phyloP scores from a whole-genome alignment of 2,888 invertebrate genomes.

The Leptogaster cylindrica region DNA sequence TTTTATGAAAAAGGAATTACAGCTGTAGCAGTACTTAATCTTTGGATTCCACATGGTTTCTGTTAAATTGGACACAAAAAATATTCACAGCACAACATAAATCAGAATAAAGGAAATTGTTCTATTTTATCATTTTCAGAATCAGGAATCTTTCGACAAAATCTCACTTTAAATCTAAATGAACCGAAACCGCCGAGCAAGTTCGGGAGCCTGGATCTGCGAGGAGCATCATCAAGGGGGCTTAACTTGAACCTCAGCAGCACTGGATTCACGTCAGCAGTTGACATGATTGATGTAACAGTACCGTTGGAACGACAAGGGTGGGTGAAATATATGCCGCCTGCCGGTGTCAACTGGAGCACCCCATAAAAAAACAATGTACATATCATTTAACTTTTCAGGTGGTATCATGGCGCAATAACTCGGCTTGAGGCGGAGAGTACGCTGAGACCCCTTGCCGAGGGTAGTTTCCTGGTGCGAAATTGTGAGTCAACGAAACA shows the following conservation, averaged over 20 bases:
- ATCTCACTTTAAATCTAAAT: conserved; percentile 77
- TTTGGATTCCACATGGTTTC: no score
- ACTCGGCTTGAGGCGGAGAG: conserved; percentile 90
- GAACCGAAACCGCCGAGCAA: conserved; percentile 61
- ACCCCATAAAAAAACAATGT: neutral
- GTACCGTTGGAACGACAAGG: conserved; percentile 87
- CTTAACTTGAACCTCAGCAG: conserved; percentile 72
- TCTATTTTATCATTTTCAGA: conserved; percentile 59
- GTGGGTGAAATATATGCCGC: conserved; percentile 66
- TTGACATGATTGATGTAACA: conserved; percentile 79
- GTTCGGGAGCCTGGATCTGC: conserved; percentile 62
- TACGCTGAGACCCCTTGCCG: conserved; percentile 79
- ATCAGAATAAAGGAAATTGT: neutral
- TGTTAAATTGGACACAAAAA: no score
- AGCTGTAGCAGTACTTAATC: no score
- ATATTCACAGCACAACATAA: neutral
- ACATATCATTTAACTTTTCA: conserved; percentile 56
- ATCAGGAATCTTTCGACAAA: conserved; percentile 68
- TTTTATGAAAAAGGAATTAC: no score
- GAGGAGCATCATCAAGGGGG: conserved; percentile 63
- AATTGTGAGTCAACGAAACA: conserved; percentile 93
- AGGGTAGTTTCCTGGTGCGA: conserved; percentile 93
- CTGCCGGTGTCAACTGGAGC: neutral
- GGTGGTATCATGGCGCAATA: conserved; percentile 96
- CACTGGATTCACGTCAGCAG: conserved; percentile 65